These are phyloP conservation scores for Orius insidiosus DNA, from an alignment of 1,140 invertebrate genomes.

Conservation along the genomic window DNA sequence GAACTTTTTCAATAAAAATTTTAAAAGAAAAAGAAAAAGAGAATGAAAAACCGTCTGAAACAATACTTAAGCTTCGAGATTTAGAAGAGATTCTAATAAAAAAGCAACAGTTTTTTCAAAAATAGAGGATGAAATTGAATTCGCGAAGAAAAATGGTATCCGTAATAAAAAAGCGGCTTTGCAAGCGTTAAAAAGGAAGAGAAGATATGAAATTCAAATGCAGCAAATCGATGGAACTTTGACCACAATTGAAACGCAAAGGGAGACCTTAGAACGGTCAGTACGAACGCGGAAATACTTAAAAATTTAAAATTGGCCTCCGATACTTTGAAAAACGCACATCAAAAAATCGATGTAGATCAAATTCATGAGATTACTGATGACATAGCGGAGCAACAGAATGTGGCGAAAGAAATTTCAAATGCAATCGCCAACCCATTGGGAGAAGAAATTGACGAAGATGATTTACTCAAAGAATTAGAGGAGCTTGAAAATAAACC, in stretches of 20 bases:
- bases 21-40: slow-evolving; percentile 80
- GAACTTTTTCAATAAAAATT: slow-evolving; percentile 76
- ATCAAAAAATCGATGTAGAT: slow-evolving; percentile 93
- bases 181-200: slow-evolving; percentile 93
- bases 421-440: slow-evolving; percentile 96
- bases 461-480: slow-evolving; percentile 60
- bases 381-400: slow-evolving; percentile 97
- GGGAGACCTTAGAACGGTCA: slow-evolving; percentile 93
- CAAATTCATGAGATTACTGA: slow-evolving; percentile 99
- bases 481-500: slow-evolving; percentile 48
- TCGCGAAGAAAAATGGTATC: slow-evolving; percentile 81
- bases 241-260: slow-evolving; percentile 94
- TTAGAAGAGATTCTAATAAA: slow-evolving; percentile 95
- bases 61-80: slow-evolving; percentile 90
- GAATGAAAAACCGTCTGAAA: slow-evolving; percentile 66
- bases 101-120: slow-evolving; percentile 93
- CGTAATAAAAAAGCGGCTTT: slow-evolving; percentile 97
- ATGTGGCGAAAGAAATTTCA: slow-evolving; percentile 93
- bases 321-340: slow-evolving; percentile 89
- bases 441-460: slow-evolving; percentile 73
- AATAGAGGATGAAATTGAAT: slow-evolving; percentile 74
- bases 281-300: slow-evolving; percentile 92
- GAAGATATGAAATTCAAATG: slow-evolving; percentile 91
- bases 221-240: slow-evolving; percentile 97
- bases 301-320: slow-evolving; percentile 91